Evolutionary conservation across 30 jellyfish, hydroid and myxozoan genomes (phyloP), one percentile per base, ranked within the genome.

Genomic region (Aurelia sp.): DNA sequence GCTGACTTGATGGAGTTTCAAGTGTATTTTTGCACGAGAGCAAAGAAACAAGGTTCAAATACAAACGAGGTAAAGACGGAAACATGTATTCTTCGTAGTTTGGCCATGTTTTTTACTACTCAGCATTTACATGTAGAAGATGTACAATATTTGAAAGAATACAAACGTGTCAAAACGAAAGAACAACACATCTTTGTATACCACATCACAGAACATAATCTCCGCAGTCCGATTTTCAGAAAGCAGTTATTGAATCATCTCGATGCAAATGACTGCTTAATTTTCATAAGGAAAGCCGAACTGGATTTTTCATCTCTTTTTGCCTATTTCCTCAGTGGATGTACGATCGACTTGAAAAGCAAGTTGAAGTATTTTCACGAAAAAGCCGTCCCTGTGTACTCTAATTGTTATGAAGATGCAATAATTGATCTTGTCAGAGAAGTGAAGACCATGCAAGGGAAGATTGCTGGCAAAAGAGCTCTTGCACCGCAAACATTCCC

Each of bases 11-110:
- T 44, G 10, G 55, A 44, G 55, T 82, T 74, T 40, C 92, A 82
- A 64, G 92, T 82, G 57, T 82, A 82, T 23, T 82, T 68, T 61
- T 82, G 92, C 73, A 82, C 92, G 71, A 78, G 92, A 9, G 92
- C 92, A 27, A 40, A 61, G 53, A 35, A 70, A 37, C 80, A 82
- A 18, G 79, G 40, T 3, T 71, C 74, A 11, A 65, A 40, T 21
- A 20, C 74, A 22, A 41, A 50, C 13, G 86, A 82, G 6, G 75
- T 66, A 1, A 48, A 85, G 15, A 86, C 92, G 9, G 92, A 82
- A 44, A 61, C 92, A 5, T 82, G 86, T 74, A 70, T 70, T 18
- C 73, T 82, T 17, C 79, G 86, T 9, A 70, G 92, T 57, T 60
- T 82, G 72, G 62, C 92, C 23, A 55, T 82, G 86, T 82, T 82